Percentiles rank a stretch among this genome's conserved stretches.
phyloP scores from a whole-genome alignment of 2,113 vertebrate genomes.

The Percina caprodes region DNA sequence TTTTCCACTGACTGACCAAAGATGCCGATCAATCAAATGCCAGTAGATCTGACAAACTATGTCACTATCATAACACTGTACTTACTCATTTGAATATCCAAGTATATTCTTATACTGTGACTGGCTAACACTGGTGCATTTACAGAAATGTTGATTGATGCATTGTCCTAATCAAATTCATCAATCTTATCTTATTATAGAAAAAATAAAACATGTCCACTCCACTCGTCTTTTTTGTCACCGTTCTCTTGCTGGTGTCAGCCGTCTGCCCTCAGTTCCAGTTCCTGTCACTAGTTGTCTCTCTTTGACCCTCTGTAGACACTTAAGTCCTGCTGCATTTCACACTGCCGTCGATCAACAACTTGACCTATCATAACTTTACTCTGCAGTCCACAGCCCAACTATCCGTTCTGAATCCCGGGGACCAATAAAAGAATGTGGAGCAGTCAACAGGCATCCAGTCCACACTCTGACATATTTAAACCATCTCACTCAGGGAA shows the following conservation, averaged over 20 bases:
- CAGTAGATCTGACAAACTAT: not conserved
- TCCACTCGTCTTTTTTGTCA: not conserved
- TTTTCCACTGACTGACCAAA: no score
- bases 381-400: not conserved
- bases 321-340: not conserved
- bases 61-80: not conserved
- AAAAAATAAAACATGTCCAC: not conserved
- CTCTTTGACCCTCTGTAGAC: slow-evolving; percentile 16
- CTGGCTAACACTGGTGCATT: no score
- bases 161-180: no score
- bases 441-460: not conserved
- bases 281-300: not conserved
- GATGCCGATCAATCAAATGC: not conserved
- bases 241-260: not conserved
- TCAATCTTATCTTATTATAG: no score
- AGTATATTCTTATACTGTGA: not conserved
- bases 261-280: not conserved
- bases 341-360: not conserved
- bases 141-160: no score
- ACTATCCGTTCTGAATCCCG: not conserved
- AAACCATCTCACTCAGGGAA: not conserved
- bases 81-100: not conserved
- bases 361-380: not conserved
- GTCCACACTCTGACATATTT: not conserved
- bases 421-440: not conserved